Evolutionary conservation across 2,888 invertebrate species (phyloP).

Genomic region (Volucella bombylans): DNA sequence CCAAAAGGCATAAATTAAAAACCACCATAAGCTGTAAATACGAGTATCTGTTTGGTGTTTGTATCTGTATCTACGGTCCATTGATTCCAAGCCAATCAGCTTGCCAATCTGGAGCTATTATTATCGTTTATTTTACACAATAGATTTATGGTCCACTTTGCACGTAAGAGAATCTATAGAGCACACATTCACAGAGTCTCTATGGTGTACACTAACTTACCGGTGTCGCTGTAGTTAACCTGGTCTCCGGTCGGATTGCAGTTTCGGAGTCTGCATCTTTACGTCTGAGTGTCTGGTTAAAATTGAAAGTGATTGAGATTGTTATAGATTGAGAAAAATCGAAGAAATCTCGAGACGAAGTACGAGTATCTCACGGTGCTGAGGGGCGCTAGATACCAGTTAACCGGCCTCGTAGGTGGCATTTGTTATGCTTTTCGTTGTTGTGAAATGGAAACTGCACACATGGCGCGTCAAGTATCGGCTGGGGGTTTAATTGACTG

Average conservation of each 20-base stretch:
- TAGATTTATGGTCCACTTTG: conserved; percentile 55
- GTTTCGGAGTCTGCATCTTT: conserved; percentile 37
- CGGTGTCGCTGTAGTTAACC: conserved; percentile 14
- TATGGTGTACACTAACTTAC: not conserved
- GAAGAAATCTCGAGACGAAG: conserved; percentile 15
- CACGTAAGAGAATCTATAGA: conserved; percentile 23
- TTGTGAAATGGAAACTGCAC: conserved; percentile 50
- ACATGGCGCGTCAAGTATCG: conserved; percentile 16
- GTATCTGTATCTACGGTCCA: conserved; percentile 39
- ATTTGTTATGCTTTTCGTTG: conserved; percentile 15
- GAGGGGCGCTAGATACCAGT: not conserved
- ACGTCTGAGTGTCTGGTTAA: conserved; percentile 45
- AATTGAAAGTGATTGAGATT: conserved; percentile 67
- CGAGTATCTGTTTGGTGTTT: not conserved
- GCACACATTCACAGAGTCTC: not conserved
- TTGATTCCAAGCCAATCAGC: conserved; percentile 37
- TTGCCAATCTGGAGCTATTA: conserved; percentile 54
- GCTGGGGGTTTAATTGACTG: conserved; percentile 46
- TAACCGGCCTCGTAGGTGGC: conserved; percentile 56
- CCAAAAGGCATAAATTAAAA: conserved; percentile 53
- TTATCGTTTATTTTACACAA: conserved; percentile 51
- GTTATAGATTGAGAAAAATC: conserved; percentile 48
- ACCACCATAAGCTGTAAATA: not conserved
- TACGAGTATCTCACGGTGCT: conserved; percentile 9
- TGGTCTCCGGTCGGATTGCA: conserved; percentile 5